phyloP scores from a whole-genome alignment of 2,113 vertebrate genomes.

The Plotosus lineatus region DNA sequence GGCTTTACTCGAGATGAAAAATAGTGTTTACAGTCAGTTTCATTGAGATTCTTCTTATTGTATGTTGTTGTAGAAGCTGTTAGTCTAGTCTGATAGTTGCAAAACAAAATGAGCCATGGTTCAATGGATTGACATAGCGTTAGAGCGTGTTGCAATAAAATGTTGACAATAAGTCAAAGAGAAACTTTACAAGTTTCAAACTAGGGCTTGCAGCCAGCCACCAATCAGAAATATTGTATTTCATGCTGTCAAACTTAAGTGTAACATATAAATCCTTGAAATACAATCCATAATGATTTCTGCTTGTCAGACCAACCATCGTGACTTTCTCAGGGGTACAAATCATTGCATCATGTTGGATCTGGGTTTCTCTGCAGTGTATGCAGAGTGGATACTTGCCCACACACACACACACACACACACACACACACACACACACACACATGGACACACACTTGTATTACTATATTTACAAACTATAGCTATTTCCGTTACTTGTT shows the following conservation, averaged over 20 bases:
- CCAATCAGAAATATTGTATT: constrained; percentile 45
- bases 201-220: constrained; percentile 28
- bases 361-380: constrained; percentile 40
- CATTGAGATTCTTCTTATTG: neutral
- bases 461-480: constrained; percentile 5
- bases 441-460: neutral
- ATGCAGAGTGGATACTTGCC: constrained; percentile 26
- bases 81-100: constrained; percentile 7
- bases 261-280: constrained; percentile 45
- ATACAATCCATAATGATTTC: constrained; percentile 51
- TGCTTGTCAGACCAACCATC: constrained; percentile 45
- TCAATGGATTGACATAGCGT: constrained; percentile 8
- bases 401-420: constrained; percentile 14
- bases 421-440: neutral
- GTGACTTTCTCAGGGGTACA: constrained; percentile 40
- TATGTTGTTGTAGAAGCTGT: constrained; percentile 7
- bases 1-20: neutral
- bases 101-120: constrained; percentile 5
- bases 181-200: constrained; percentile 22
- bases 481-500: neutral
- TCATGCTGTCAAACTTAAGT: constrained; percentile 43
- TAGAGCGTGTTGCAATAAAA: constrained; percentile 7
- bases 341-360: constrained; percentile 47
- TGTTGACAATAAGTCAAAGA: constrained; percentile 21
- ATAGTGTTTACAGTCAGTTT: neutral